phyloP scores from a whole-genome alignment of 2,797 vertebrate genomes.

The Paedocypris micromegethes region DNA sequence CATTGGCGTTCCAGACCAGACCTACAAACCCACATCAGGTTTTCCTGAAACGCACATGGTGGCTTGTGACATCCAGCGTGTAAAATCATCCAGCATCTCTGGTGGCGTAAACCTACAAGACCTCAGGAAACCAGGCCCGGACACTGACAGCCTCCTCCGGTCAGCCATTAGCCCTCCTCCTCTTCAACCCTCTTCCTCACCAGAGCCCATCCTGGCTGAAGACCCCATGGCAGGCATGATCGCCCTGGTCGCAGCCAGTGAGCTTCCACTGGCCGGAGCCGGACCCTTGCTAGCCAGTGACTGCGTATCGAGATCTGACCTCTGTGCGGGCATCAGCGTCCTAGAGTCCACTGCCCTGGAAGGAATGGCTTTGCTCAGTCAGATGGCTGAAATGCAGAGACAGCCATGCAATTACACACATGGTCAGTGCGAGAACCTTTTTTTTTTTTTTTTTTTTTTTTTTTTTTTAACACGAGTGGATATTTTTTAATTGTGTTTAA shows the following conservation, averaged over 20 bases:
- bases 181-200: constrained; percentile 41
- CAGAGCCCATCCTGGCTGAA: constrained; percentile 58
- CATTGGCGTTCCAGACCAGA: constrained; percentile 48
- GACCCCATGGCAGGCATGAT: constrained; percentile 94
- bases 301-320: constrained; percentile 46
- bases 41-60: constrained; percentile 28
- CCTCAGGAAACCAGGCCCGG: constrained; percentile 52
- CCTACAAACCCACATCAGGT: constrained; percentile 27
- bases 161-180: constrained; percentile 52
- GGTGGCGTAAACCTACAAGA: constrained; percentile 7
- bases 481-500: too few relatives aligned
- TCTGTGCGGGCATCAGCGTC: constrained; percentile 57
- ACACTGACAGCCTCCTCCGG: constrained; percentile 48
- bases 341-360: constrained; percentile 83
- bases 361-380: constrained; percentile 90
- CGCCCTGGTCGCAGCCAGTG: constrained; percentile 80
- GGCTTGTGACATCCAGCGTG: constrained; percentile 26
- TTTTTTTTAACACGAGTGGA: too few relatives aligned
- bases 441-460: too few relatives aligned
- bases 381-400: constrained; percentile 85
- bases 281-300: constrained; percentile 51
- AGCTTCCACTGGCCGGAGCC: constrained; percentile 77
- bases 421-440: constrained; percentile 56
- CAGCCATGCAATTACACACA: constrained; percentile 59
- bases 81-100: constrained; percentile 6